These are phyloP conservation scores for Pantelozetes paolii DNA, from an alignment of 2,888 invertebrate genomes.

Conservation along the genomic window DNA sequence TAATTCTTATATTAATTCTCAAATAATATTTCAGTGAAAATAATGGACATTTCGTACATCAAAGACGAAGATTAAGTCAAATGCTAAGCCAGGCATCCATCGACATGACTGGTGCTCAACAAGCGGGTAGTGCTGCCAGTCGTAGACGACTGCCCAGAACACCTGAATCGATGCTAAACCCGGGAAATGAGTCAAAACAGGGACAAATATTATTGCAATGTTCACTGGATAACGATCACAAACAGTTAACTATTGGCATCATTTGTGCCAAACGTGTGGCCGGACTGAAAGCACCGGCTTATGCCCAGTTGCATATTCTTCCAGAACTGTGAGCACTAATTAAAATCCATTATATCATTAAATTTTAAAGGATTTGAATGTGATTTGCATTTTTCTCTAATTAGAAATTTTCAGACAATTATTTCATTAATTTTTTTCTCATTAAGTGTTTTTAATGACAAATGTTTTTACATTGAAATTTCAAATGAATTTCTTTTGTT, in stretches of 20 bases:
- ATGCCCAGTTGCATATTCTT: conserved; percentile 42
- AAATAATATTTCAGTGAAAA: conserved; percentile 19
- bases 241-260: conserved; percentile 76
- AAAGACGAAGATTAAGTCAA: conserved; percentile 27
- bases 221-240: conserved; percentile 77
- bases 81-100: conserved; percentile 23
- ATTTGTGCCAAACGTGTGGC: conserved; percentile 80
- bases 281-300: conserved; percentile 59
- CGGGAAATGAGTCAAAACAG: conserved; percentile 18
- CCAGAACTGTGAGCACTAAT: conserved; percentile 41
- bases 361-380: too few relatives aligned
- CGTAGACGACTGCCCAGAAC: conserved; percentile 40
- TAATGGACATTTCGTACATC: conserved; percentile 24
- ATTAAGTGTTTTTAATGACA: too few relatives aligned
- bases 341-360: too few relatives aligned
- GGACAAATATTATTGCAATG: conserved; percentile 82
- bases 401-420: too few relatives aligned
- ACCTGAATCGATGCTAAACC: conserved; percentile 16
- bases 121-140: neutral
- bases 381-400: too few relatives aligned
- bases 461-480: too few relatives aligned
- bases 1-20: neutral
- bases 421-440: too few relatives aligned
- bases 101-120: neutral
- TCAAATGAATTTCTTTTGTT: too few relatives aligned